These are phyloP conservation scores for Microctenopoma lineatum DNA, from an alignment of 2,797 vertebrate species.

Conservation along the genomic window DNA sequence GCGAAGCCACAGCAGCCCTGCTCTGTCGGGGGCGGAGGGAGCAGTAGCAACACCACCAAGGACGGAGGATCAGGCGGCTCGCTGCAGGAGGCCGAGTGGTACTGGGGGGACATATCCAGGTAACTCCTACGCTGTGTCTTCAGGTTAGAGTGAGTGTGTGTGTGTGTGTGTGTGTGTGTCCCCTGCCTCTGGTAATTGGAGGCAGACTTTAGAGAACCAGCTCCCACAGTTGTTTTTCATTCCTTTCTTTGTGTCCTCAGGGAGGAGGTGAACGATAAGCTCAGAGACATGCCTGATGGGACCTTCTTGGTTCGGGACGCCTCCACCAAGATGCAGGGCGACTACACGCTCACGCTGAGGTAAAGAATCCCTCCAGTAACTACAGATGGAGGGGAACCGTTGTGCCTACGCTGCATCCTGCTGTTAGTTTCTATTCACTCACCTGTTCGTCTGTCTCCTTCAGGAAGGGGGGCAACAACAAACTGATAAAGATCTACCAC, in stretches of 20 bases:
- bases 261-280: constrained; percentile 95
- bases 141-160: constrained; percentile 4
- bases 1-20: constrained; percentile 87
- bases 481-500: constrained; percentile 97
- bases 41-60: constrained; percentile 84
- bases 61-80: constrained; percentile 82
- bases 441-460: background rate
- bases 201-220: constrained; percentile 22
- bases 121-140: constrained; percentile 60
- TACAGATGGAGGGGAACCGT: constrained; percentile 29
- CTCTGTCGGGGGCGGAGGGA: constrained; percentile 65
- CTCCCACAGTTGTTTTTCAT: background rate
- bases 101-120: constrained; percentile 99
- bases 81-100: constrained; percentile 97
- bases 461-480: constrained; percentile 96
- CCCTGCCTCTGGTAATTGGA: constrained; percentile 33
- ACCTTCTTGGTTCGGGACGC: constrained; percentile 96
- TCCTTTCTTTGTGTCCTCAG: constrained; percentile 71
- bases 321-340: constrained; percentile 95
- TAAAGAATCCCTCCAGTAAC: constrained; percentile 54
- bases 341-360: constrained; percentile 95
- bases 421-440: background rate
- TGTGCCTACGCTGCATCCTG: constrained; percentile 33
- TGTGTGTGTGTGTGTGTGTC: too few relatives aligned
- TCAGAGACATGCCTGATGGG: constrained; percentile 95